These are phyloP conservation scores for Myotis planiceps DNA, from an alignment of 2,797 vertebrate species.

Conservation along the genomic window DNA sequence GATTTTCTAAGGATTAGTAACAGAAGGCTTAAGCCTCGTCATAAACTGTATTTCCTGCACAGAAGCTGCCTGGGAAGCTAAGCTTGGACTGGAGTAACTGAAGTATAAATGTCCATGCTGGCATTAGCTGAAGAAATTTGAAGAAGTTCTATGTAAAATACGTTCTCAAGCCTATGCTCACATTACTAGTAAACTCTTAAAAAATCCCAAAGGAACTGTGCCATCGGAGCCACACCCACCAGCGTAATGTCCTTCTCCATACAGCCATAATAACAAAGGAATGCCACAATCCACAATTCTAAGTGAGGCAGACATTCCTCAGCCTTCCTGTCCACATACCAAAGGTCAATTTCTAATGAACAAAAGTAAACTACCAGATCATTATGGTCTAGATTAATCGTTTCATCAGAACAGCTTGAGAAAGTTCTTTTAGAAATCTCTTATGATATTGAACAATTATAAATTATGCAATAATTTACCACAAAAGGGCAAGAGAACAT, in stretches of 20 bases:
- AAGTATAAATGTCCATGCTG: background rate
- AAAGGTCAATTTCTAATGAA: background rate
- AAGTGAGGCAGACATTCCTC: background rate
- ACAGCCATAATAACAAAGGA: background rate
- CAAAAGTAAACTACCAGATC: background rate
- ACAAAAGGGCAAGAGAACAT: constrained; percentile 69
- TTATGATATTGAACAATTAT: constrained; percentile 15
- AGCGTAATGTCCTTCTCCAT: background rate
- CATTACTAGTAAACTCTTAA: background rate
- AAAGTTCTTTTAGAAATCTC: background rate
- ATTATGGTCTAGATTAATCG: background rate
- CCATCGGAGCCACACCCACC: background rate
- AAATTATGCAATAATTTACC: constrained; percentile 51
- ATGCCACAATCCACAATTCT: background rate
- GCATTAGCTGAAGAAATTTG: background rate
- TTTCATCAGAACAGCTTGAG: constrained; percentile 35
- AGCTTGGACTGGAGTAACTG: background rate
- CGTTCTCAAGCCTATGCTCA: background rate
- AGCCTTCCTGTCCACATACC: background rate
- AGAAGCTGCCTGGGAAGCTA: background rate
- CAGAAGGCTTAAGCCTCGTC: background rate
- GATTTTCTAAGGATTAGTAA: background rate
- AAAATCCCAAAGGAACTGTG: background rate
- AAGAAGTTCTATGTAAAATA: background rate
- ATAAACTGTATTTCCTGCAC: background rate